Conservation (phyloP, 2,888 invertebrate genomes). For the Aradus depressus region DNA sequence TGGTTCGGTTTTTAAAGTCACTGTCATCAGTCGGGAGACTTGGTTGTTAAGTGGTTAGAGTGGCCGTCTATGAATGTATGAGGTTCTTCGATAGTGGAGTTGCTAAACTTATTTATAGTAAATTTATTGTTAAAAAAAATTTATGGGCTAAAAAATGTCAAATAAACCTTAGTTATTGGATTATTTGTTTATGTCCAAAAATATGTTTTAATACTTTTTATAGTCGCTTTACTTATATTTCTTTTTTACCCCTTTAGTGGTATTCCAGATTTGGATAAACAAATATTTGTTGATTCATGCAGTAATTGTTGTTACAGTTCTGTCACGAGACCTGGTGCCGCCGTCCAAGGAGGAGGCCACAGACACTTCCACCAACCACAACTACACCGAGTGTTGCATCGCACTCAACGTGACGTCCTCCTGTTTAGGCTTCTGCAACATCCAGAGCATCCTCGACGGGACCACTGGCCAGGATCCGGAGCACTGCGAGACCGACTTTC, state of each 20-base stretch:
- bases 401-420: slow-evolving; percentile 54
- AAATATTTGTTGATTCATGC: not conserved
- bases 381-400: slow-evolving; percentile 71
- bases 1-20: too few species aligned
- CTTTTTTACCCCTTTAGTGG: not conserved
- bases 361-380: slow-evolving; percentile 44
- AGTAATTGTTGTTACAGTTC: slow-evolving; percentile 40
- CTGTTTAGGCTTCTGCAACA: slow-evolving; percentile 73
- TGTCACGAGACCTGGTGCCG: slow-evolving; percentile 47
- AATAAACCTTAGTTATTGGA: too few species aligned
- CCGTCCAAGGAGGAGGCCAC: slow-evolving; percentile 21
- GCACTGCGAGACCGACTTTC: slow-evolving; percentile 68
- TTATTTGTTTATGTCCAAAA: too few species aligned
- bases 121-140: too few species aligned
- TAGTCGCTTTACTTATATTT: too few species aligned
- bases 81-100: too few species aligned
- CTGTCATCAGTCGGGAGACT: too few species aligned
- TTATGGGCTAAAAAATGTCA: too few species aligned
- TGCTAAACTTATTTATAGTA: too few species aligned
- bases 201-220: too few species aligned
- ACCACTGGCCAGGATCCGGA: slow-evolving; percentile 69
- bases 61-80: too few species aligned
- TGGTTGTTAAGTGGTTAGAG: too few species aligned
- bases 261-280: not conserved
- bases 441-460: slow-evolving; percentile 63